Evolutionary conservation across 37 sponge, comb jelly and placozoan species (phyloP).

Genomic region (Amphimedon queenslandica): DNA sequence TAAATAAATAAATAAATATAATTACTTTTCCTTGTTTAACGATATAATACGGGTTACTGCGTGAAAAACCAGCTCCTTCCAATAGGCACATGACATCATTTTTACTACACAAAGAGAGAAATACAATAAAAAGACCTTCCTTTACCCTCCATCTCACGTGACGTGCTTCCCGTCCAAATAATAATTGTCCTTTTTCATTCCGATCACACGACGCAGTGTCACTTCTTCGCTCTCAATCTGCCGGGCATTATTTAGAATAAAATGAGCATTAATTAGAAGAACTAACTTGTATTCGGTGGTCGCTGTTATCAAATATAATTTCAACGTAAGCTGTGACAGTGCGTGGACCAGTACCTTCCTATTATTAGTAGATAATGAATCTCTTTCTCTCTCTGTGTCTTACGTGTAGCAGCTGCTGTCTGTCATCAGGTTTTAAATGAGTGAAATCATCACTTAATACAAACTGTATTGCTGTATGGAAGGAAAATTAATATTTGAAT

Average conservation of each 20-base stretch:
- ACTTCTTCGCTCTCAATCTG: constrained; percentile 94
- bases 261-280: too few species aligned
- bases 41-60: constrained; percentile 97
- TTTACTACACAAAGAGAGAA: constrained; percentile 43
- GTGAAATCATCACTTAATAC: constrained; percentile 98
- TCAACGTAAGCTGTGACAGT: constrained; percentile 94
- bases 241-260: too few species aligned
- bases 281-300: constrained; percentile 86
- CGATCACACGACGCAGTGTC: constrained; percentile 81
- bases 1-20: too few species aligned
- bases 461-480: constrained; percentile 88
- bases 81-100: constrained; percentile 93
- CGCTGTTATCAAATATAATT: constrained; percentile 96
- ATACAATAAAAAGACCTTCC: neutral
- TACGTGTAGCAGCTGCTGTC: constrained; percentile 93
- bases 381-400: neutral
- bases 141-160: constrained; percentile 74
- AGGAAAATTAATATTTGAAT: too few species aligned
- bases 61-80: constrained; percentile 97
- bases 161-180: constrained; percentile 93
- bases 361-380: neutral
- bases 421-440: constrained; percentile 88
- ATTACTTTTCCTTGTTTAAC: constrained; percentile 95
- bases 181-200: constrained; percentile 94
- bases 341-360: constrained; percentile 89